These are phyloP conservation scores for Sebastiscus tertius DNA, from an alignment of 2,797 vertebrate species.

Conservation along the genomic window DNA sequence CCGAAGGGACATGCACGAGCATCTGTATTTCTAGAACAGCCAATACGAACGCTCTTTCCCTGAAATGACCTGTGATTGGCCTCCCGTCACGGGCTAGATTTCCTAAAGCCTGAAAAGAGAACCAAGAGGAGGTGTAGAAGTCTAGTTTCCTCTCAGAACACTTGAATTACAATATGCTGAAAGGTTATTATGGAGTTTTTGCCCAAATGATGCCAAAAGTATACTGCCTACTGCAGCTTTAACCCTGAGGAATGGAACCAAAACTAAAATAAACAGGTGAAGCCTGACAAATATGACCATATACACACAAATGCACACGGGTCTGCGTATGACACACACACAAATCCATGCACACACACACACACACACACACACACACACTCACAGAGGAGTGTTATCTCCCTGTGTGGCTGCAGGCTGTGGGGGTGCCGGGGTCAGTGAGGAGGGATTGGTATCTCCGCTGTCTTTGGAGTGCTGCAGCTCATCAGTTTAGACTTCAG, in stretches of 20 bases:
- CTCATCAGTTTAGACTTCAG: slow-evolving; percentile 83
- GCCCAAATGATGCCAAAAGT: too few relatives aligned
- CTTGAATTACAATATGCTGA: too few relatives aligned
- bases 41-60: too few relatives aligned
- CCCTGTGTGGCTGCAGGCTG: slow-evolving; percentile 59
- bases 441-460: slow-evolving; percentile 76
- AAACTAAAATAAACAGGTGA: not conserved
- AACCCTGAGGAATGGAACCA: not conserved
- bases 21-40: too few relatives aligned
- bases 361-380: slow-evolving; percentile 1
- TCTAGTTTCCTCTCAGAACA: too few relatives aligned
- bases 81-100: too few relatives aligned
- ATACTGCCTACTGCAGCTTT: too few relatives aligned
- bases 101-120: too few relatives aligned
- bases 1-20: too few relatives aligned
- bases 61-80: too few relatives aligned
- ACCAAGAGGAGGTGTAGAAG: too few relatives aligned
- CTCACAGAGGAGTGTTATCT: slow-evolving; percentile 64
- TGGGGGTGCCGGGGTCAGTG: slow-evolving; percentile 57
- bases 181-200: too few relatives aligned
- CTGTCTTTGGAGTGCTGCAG: slow-evolving; percentile 79
- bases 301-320: slow-evolving; percentile 9
- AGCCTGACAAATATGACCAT: not conserved
- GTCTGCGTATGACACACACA: not conserved
- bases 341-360: not conserved